Evolutionary conservation across 2,888 invertebrate species (phyloP), one percentile per base, ranked within the genome.

Genomic region (Pandemis corylana): DNA sequence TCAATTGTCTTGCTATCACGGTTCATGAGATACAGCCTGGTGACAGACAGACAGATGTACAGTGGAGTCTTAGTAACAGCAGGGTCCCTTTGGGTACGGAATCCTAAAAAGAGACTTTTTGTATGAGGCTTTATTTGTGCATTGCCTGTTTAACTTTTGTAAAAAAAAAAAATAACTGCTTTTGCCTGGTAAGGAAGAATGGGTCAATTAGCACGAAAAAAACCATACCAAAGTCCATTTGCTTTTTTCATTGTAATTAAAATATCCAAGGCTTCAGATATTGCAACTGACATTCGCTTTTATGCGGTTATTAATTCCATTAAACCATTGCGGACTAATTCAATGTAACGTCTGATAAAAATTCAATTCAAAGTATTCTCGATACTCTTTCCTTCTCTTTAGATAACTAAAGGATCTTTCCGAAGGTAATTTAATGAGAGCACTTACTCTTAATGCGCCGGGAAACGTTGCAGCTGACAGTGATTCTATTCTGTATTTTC

Each of bases 401-500:
- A 1, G 51, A 53, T 67, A 9, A 49, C 46, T 49, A 65, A 49
- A 46, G 20, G 15, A 51, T 53, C 63, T 9, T 49, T 9, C 51
- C n/a, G 53, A n/a, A 10, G 41, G 53, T 53, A 67, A 67, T 67
- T 53, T 36, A 67, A 41, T 41, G 10, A 67, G 20, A 53, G 59
- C 59, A 91, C 94, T 95, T 82, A 96, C 95, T 83, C 95, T 85
- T 71, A 96, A 86, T 59, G 96, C 95, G 72, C 95, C 95, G 42
- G 95, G 91, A 75, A 96, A 86, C 5, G 95, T 95, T 46, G 93
- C 91, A 67, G 94, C 85, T 36, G 96, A 94, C 77, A 96, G 80
- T 49, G 94, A 95, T 79, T 95, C 94, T 80, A 96, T 95, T 81
- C 95, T 95, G 82, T 96, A 95, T 81, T 93, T 92, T 59, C 95